Conservation (phyloP, 2,113 vertebrate species). For the Bambusicola thoracicus region DNA sequence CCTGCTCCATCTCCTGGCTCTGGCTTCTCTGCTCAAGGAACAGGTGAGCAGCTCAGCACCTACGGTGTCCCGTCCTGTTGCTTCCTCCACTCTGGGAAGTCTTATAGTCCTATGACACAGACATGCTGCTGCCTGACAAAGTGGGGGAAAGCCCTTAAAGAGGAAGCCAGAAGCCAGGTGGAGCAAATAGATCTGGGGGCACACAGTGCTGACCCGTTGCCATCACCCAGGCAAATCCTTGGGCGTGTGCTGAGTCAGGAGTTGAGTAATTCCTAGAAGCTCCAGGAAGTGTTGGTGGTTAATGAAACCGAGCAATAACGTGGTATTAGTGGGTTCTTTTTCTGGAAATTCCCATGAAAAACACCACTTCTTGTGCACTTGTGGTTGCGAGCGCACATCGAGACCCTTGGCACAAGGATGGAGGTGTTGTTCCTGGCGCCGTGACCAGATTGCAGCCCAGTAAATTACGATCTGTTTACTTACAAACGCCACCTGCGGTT, state of each 20-base stretch:
- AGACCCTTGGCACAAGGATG: not conserved
- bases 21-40: not conserved
- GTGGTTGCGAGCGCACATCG: accelerated
- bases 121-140: not conserved
- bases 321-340: slow-evolving; percentile 39
- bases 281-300: not conserved
- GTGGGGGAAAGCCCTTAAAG: not conserved
- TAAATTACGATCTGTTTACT: slow-evolving; percentile 19
- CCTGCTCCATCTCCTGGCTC: not conserved
- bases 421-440: slow-evolving; percentile 25
- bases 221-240: not conserved
- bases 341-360: slow-evolving; percentile 26
- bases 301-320: slow-evolving; percentile 21
- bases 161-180: not conserved
- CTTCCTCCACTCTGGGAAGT: accelerated
- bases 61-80: not conserved
- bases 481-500: slow-evolving; percentile 33
- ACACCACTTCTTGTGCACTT: not conserved
- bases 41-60: not conserved
- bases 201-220: not conserved
- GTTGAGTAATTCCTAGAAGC: slow-evolving; percentile 47
- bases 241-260: not conserved
- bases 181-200: not conserved
- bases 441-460: not conserved
- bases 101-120: not conserved